phyloP scores from a whole-genome alignment of 1,140 invertebrate species.

The Wiebesia pumilae region DNA sequence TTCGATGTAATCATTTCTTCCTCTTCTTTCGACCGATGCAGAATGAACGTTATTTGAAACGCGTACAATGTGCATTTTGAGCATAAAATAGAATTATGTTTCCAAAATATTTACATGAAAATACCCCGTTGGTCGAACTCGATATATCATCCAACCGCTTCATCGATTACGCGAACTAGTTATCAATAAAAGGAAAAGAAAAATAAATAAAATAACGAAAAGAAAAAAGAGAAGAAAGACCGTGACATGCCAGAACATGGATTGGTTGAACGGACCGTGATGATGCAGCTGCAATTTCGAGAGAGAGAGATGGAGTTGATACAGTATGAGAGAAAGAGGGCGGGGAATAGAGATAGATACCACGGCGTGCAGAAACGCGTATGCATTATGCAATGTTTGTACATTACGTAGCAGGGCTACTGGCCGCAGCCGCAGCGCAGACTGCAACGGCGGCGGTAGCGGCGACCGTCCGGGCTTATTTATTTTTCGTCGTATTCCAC shows the following conservation, averaged over 20 bases:
- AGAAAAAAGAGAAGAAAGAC: background rate
- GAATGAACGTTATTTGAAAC: no score
- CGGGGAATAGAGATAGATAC: background rate
- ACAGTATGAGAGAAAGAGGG: background rate
- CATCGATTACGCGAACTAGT: background rate
- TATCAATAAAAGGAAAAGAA: background rate
- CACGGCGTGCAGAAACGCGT: background rate
- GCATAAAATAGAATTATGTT: background rate
- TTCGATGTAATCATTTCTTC: no score
- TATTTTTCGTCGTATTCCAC: background rate
- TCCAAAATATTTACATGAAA: background rate
- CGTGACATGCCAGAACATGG: background rate
- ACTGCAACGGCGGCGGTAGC: background rate
- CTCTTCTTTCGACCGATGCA: no score
- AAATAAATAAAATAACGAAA: background rate
- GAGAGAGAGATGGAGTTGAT: background rate
- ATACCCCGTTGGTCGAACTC: background rate
- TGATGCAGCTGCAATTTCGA: background rate
- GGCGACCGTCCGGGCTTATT: background rate
- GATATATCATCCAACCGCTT: background rate
- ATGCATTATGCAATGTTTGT: conserved; percentile 56
- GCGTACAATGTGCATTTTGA: background rate
- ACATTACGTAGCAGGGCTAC: conserved; percentile 37
- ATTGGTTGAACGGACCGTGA: background rate
- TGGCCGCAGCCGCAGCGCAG: background rate